Conservation (phyloP, 1,140 invertebrate species). For the Drosophila orosa region DNA sequence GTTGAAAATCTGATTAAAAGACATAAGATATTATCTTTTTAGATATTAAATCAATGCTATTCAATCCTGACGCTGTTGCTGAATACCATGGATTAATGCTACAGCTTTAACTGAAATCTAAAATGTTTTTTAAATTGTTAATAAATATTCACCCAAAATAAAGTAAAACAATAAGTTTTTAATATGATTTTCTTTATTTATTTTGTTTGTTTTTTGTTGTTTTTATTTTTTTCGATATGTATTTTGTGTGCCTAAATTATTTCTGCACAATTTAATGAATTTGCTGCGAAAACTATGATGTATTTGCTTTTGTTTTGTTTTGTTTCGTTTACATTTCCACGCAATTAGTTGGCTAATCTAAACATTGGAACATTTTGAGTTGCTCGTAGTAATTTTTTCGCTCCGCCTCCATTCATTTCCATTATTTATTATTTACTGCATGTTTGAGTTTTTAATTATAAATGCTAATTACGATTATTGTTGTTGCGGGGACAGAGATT, state of each 20-base stretch:
- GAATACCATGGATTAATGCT: not conserved
- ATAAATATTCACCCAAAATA: conserved; percentile 7
- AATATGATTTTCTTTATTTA: conserved; percentile 45
- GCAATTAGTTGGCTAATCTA: conserved; percentile 77
- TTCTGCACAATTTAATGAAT: conserved; percentile 72
- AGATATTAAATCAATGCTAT: conserved; percentile 63
- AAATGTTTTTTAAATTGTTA: conserved; percentile 7
- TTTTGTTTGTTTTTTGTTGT: conserved; percentile 9
- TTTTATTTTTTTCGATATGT: conserved; percentile 25
- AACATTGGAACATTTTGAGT: conserved; percentile 79
- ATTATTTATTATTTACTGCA: conserved; percentile 46
- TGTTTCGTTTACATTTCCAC: conserved; percentile 60
- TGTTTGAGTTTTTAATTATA: conserved; percentile 68
- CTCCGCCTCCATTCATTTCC: conserved; percentile 22
- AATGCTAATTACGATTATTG: conserved; percentile 68
- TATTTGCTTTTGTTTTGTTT: conserved; percentile 47
- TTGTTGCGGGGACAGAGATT: conserved; percentile 41
- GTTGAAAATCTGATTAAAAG: not conserved
- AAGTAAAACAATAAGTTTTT: not conserved
- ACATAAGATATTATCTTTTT: not conserved
- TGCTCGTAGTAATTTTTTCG: conserved; percentile 68
- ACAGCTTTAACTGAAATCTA: not conserved
- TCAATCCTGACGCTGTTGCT: conserved; percentile 44
- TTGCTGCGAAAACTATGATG: conserved; percentile 60
- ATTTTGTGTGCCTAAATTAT: conserved; percentile 64